Conservation (phyloP, 2,888 invertebrate species). For the Caenorhabditis auriculariae region DNA sequence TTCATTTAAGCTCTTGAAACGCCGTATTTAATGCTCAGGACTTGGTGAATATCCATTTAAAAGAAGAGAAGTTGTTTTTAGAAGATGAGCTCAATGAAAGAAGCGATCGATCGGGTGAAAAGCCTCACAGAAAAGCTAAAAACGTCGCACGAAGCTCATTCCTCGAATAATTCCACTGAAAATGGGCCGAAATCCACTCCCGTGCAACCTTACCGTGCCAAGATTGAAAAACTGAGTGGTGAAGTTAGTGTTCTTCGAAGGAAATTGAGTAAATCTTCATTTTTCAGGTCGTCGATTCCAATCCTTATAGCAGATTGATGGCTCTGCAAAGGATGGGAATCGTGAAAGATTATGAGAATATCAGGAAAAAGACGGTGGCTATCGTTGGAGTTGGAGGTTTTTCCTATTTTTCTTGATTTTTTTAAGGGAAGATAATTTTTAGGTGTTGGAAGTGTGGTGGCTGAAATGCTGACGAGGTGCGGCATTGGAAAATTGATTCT, state of each 20-base stretch:
- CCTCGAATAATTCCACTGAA: too few relatives aligned
- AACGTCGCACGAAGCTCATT: too few relatives aligned
- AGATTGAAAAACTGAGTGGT: constrained; percentile 74
- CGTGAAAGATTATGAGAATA: constrained; percentile 90
- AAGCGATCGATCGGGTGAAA: too few relatives aligned
- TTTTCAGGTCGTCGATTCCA: constrained; percentile 74
- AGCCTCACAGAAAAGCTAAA: too few relatives aligned
- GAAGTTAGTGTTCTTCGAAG: constrained; percentile 29
- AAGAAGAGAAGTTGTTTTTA: too few relatives aligned
- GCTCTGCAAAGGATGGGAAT: constrained; percentile 98
- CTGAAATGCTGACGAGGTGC: constrained; percentile 98
- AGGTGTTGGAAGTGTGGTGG: constrained; percentile 96
- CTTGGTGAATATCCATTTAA: too few relatives aligned
- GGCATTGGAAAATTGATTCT: constrained; percentile 85
- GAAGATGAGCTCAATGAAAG: too few relatives aligned
- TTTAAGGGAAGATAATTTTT: background rate
- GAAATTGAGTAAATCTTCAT: background rate
- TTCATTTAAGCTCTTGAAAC: too few relatives aligned
- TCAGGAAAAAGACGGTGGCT: constrained; percentile 81
- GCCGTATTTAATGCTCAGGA: too few relatives aligned
- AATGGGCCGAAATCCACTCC: too few relatives aligned
- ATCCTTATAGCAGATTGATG: constrained; percentile 95
- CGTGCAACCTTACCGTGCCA: constrained; percentile 40
- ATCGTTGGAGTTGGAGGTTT: constrained; percentile 92
- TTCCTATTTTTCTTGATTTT: too few relatives aligned